Evolutionary conservation across 2,888 invertebrate species (phyloP), one percentile per base, ranked within the genome.

Genomic region (Slavum lentiscoides): DNA sequence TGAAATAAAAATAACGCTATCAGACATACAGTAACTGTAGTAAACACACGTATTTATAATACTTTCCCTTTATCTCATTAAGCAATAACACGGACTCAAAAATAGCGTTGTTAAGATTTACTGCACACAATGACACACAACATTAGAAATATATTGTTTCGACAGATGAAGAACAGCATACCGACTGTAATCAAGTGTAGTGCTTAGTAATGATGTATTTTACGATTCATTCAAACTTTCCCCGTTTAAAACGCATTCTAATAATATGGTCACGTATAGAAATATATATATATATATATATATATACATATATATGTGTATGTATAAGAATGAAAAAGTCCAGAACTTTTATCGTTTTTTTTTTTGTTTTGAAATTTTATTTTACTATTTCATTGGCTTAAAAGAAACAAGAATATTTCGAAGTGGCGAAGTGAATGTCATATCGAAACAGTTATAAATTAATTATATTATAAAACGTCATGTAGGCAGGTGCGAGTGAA

Each of bases 71-170:
- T 61, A 49, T 17, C 68, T 76, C 76, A 49, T 76, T 76, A 76
- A 21, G 61, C 61, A 30, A 61, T 61, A 68, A 37, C 61, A 49
- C 53, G 30, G 49, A n/a, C 49, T 15, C 15, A 62, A 17, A 30
- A 30, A 72, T 43, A 39, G 21, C 8, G 58, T 66, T 17, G 68
- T 68, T 30, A 37, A 76, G 76, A 76, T 61, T 15, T 23, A 11
- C 68, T 3, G 37, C 30, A 21, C n/a, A 68, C 76, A 68, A 69
- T 76, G 76, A 68, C 68, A 53, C 19, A 69, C 61, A 21, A 59
- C 68, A 76, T 76, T 76, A 76, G 68, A 68, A 76, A 76, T 61
- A 76, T 61, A 76, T 76, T 76, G 76, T 76, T 69, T 69, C 53
- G 61, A 61, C 61, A 30, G 49, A 76, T 37, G 75, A 76, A 76